Evolutionary conservation across 92 coral and sea anemone species (phyloP), one percentile per base, ranked within the genome.

Genomic region (Micromussa lordhowensis): DNA sequence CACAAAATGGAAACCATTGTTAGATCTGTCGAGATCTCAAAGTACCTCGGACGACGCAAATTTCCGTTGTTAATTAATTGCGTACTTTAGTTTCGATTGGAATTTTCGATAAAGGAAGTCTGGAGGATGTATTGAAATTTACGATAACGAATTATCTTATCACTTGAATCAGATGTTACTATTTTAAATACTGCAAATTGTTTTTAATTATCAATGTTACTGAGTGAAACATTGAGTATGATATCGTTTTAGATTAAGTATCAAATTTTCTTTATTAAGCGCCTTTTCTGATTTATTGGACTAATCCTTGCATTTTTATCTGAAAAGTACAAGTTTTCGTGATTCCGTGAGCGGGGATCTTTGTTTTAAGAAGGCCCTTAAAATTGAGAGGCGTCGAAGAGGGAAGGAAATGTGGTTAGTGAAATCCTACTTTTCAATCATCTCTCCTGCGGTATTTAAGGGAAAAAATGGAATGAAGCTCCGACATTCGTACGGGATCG

Each of bases 121-220:
- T 32, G 34, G 18, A 73, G 30, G 78, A 73, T 71, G 38, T 34
- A 35, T 21, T 32, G 38, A 32, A 73, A 36, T 36, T 73, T 32
- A 2, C 16, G 78, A 73, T 73, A 21, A 32, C 32, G 48, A 35
- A 32, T 9, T 2, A 26, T 32, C 59, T 82, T 72, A n/a, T 75
- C 88, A 30, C 61, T 26, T 44, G 48, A 7, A 85, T 76, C 88
- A 34, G 53, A 54, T 69, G 49, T 51, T 82, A 26, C 10, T 69
- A 68, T 84, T 77, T 74, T 82, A 82, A 82, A 82, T 82, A 53
- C 86, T 68, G 78, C 68, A 64, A 63, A 81, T 68, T 68, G 78
- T 69, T 38, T 26, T 64, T 82, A 29, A 35, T 64, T 82, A 30
- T n/a, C 34, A 71, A 71, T 28, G 49, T 19, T 78, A 54, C 11